Evolutionary conservation across 2,888 invertebrate genomes (phyloP), one percentile per base, ranked within the genome.

Genomic region (Drosophila dives): DNA sequence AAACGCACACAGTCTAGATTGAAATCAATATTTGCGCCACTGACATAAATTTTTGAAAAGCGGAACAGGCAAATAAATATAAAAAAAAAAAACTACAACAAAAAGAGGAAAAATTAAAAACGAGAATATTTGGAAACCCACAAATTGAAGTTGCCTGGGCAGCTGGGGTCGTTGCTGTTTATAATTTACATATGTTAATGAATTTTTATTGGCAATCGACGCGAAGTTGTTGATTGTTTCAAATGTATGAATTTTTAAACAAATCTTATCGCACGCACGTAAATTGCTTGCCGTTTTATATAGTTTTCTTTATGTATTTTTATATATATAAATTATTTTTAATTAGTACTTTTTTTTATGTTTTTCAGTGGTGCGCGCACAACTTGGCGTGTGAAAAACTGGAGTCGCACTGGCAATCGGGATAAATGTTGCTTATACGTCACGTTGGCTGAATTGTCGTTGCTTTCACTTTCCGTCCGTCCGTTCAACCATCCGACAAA

Each of bases 21-120:
- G 71, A 70, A 86, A 89, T 89, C 89, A 88, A 86, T 89, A 86
- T 77, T 82, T 86, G 76, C 64, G 75, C 79, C 68, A 80, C 81
- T 74, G 75, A 77, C 78, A 90, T 81, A 78, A 81, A 75, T 80
- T 78, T 83, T 81, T 77, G 2, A 56, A 56, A 42, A 42, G 40
- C 55, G 8, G 29, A n/a, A n/a, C 40, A 20, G 10, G 8, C 26
- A 17, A 54, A 0, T 8, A 23, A 23, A 23, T 23, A 23, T 2
- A 23, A 55, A 26, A 70, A 63, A 63, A 32, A 53, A 36, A 23
- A 29, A 29, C 29, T 5, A n/a, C 3, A 29, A 54, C 26, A n/a
- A 49, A 26, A 17, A 33, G 23, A 23, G 12, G 8, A 15, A 23
- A 23, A 45, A 45, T 15, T 8, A 54, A 29, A 34, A 34, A 23